phyloP scores from a whole-genome alignment of 2,888 invertebrate genomes.

The Tachina grossa region DNA sequence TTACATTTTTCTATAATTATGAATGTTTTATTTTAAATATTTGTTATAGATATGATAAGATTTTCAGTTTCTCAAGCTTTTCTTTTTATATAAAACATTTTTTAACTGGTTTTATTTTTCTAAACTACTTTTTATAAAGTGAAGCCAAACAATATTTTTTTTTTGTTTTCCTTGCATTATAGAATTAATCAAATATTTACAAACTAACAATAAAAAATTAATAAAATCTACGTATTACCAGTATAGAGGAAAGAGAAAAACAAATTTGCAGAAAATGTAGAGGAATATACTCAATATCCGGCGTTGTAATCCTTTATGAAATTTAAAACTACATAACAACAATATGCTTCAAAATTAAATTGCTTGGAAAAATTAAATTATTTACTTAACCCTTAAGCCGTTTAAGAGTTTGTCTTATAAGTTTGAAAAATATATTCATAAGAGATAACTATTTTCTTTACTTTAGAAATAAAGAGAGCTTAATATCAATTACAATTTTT shows the following conservation, averaged over 20 bases:
- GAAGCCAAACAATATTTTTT: background rate
- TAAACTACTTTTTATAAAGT: background rate
- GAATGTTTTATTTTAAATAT: too few relatives aligned
- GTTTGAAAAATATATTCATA: background rate
- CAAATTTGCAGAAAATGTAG: background rate
- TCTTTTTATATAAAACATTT: too few relatives aligned
- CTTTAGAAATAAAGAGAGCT: too few relatives aligned
- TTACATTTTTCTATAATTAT: too few relatives aligned
- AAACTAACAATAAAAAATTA: background rate
- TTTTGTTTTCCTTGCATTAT: too few relatives aligned
- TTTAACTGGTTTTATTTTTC: background rate
- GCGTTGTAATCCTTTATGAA: background rate
- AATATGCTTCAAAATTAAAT: constrained; percentile 10
- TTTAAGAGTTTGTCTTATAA: background rate
- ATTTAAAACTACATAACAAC: background rate
- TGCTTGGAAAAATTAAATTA: constrained; percentile 1
- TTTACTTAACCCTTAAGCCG: constrained; percentile 13
- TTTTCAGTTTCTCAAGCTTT: too few relatives aligned
- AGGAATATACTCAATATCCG: constrained; percentile 19
- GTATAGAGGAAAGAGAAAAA: background rate
- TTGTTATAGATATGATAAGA: too few relatives aligned
- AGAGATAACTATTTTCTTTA: background rate
- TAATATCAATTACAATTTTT: too few relatives aligned
- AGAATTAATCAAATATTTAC: background rate
- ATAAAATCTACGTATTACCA: background rate